These are phyloP conservation scores for Xyrichtys novacula DNA, from an alignment of 2,797 vertebrate genomes.

Conservation along the genomic window DNA sequence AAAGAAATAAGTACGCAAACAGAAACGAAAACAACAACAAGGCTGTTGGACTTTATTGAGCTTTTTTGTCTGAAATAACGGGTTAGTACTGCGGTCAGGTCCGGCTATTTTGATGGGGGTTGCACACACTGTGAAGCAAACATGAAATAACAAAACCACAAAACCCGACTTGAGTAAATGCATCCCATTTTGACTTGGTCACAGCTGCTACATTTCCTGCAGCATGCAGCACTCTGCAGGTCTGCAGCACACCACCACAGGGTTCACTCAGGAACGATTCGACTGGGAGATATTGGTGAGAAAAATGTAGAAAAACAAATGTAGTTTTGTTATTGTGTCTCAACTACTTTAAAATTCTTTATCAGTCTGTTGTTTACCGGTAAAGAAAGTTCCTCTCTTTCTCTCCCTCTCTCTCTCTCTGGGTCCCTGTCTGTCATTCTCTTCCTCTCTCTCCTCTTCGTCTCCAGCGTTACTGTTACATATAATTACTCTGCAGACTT, in stretches of 20 bases:
- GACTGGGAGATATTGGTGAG: conserved; percentile 16
- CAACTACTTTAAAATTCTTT: conserved; percentile 68
- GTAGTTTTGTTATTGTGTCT: conserved; percentile 41
- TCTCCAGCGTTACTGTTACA: conserved; percentile 79
- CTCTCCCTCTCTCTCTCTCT: conserved; percentile 33
- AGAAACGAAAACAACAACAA: too few species aligned
- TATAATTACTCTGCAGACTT: conserved; percentile 84
- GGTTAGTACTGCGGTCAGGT: too few species aligned
- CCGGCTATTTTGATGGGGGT: background rate
- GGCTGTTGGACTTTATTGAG: too few species aligned
- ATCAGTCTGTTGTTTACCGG: conserved; percentile 79
- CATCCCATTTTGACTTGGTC: conserved; percentile 1
- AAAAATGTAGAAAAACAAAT: conserved; percentile 42
- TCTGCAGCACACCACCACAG: too few species aligned
- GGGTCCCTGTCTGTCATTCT: conserved; percentile 63
- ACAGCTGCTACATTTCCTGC: conserved; percentile 15
- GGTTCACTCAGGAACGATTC: conserved; percentile 27
- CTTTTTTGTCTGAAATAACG: too few species aligned
- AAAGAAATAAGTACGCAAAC: too few species aligned
- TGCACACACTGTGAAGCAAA: conserved; percentile 10
- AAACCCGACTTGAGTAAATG: background rate
- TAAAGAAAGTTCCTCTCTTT: conserved; percentile 56
- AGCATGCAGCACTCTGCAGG: conserved; percentile 6
- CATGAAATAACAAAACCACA: background rate
- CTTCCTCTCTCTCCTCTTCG: conserved; percentile 30